Conservation (phyloP, 2,113 vertebrate species). For the Anguilla japonica region DNA sequence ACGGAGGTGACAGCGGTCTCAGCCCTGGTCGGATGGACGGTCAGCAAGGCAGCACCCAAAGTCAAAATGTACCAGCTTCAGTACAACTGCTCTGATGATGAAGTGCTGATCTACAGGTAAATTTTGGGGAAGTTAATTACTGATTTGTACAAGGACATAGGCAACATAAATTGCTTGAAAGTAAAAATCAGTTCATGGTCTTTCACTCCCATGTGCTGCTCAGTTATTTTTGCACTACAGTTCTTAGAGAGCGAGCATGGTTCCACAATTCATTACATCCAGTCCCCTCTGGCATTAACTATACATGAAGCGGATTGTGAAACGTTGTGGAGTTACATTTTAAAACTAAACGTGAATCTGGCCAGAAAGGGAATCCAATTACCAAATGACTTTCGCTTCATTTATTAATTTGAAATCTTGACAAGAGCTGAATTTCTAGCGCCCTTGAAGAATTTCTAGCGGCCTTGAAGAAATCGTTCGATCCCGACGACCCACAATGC, state of each 20-base stretch:
- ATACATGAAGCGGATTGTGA: conserved; percentile 29
- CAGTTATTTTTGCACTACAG: no score
- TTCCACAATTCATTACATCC: background rate
- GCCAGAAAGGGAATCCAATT: conserved; percentile 44
- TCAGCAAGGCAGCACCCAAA: conserved; percentile 87
- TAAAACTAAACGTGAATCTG: conserved; percentile 34
- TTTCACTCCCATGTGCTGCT: no score
- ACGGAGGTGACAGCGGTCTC: conserved; percentile 91
- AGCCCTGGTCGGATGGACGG: conserved; percentile 90
- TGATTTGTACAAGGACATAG: no score
- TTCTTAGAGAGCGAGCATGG: background rate
- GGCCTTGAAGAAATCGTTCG: conserved; percentile 29
- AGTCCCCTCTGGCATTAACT: conserved; percentile 23
- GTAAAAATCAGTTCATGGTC: no score
- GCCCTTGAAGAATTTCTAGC: conserved; percentile 44
- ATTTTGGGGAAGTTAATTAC: background rate
- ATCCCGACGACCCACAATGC: background rate
- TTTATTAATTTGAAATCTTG: conserved; percentile 56
- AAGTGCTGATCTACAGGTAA: conserved; percentile 98
- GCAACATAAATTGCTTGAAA: no score
- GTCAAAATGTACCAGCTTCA: conserved; percentile 99
- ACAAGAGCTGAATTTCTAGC: conserved; percentile 25
- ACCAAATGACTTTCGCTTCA: conserved; percentile 33
- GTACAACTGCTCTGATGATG: conserved; percentile 96
- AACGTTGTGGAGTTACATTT: conserved; percentile 28